Percentiles rank a stretch among this genome's conserved stretches.
Evolutionary conservation across 2,113 vertebrate genomes (phyloP).

Genomic region (Monopterus albus): DNA sequence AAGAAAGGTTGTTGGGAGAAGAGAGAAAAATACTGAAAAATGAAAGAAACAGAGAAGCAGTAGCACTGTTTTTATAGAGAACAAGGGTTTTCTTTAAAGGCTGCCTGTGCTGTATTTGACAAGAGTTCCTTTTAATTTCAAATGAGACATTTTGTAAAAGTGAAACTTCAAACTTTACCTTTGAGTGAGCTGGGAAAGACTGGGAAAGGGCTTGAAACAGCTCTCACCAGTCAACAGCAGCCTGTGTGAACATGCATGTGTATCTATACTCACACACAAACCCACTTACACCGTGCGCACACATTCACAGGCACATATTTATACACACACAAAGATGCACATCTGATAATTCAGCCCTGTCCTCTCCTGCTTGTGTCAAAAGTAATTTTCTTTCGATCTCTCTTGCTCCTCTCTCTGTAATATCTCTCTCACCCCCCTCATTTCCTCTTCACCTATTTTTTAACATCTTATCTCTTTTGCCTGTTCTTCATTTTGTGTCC

Average conservation of each 20-base stretch:
- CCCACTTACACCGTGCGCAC: background rate
- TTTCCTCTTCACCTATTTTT: conserved; percentile 49
- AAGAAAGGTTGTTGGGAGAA: background rate
- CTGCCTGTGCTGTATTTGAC: conserved; percentile 21
- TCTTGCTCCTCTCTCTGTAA: conserved; percentile 40
- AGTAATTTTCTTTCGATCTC: conserved; percentile 67
- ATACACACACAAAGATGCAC: conserved; percentile 23
- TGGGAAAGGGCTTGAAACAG: conserved; percentile 11
- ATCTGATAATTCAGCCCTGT: conserved; percentile 54
- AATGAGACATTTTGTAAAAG: conserved; percentile 28
- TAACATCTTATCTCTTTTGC: conserved; percentile 41
- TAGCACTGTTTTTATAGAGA: background rate
- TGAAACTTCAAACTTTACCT: conserved; percentile 29
- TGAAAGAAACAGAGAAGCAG: background rate
- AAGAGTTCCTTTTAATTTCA: conserved; percentile 21
- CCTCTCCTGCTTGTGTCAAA: conserved; percentile 61
- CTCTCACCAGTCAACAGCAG: conserved; percentile 18
- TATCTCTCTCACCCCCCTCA: conserved; percentile 28
- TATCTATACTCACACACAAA: conserved; percentile 23
- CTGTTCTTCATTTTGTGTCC: conserved; percentile 42
- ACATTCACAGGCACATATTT: background rate
- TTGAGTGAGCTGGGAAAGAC: background rate
- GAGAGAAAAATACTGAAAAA: background rate
- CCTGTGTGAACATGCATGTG: conserved; percentile 20
- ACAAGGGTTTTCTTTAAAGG: conserved; percentile 28